Evolutionary conservation across 2,797 vertebrate genomes (phyloP), one percentile per base, ranked within the genome.

Genomic region (Pantherophis alleghaniensis): DNA sequence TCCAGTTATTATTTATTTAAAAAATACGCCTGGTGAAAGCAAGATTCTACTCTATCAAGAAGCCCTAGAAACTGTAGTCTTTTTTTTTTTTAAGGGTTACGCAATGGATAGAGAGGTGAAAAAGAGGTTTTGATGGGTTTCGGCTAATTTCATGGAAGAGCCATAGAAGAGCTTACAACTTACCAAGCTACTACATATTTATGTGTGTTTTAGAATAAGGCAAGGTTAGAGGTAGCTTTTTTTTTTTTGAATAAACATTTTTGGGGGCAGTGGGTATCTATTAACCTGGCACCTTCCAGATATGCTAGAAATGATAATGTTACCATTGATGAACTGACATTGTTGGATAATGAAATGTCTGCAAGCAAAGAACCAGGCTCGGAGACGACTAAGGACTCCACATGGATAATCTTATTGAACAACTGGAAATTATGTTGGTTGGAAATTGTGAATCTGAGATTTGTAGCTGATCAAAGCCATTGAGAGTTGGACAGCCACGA

Each of bases 201-300:
- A 13, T 88, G 28, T 26, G 53, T 94, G 87, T 95, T 95, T 87
- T 14, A 56, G 95, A 86, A 87, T 92, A 32, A 24, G 61, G 90
- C 61, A 92, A 79, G 90, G 87, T 83, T 95, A 86, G 91, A 74
- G 16, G 69, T 37, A 37, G 32, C n/a, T 3, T 37, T 66, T 16
- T 74, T 74, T 74, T 74, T 74, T 37, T 3, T 20, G 32, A 51
- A 66, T 51, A 93, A 92, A 57, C 87, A 55, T 92, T 95, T 86
- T 69, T 83, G 69, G 88, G 56, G 18, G 26, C 92, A 37, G 42
- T 51, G 88, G 26, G 5, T 11, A 32, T 69, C 32, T 47, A 63
- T 79, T 91, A 20, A 86, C 24, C 28, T 24, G 74, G 18, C 90
- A 9, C 61, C 22, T 60, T 93, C 20, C 37, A 83, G 10, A 24